phyloP scores from a whole-genome alignment of 2,797 vertebrate genomes.

The Nannoperca australis region DNA sequence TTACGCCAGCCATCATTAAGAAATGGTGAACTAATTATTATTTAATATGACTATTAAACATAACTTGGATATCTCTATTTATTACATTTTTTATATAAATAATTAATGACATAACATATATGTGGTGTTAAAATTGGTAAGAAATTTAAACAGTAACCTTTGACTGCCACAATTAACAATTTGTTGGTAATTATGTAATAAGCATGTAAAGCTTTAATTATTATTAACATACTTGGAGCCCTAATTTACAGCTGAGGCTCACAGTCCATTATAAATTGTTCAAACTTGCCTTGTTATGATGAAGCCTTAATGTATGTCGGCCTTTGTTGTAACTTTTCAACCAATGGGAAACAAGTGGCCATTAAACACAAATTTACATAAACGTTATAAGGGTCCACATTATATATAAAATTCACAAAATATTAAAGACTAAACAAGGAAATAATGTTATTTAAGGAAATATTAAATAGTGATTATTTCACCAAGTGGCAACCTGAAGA shows the following conservation, averaged over 20 bases:
- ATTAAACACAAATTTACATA: background rate
- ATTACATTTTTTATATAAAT: constrained; percentile 15
- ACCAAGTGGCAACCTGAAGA: constrained; percentile 32
- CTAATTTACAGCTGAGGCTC: background rate
- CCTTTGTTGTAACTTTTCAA: background rate
- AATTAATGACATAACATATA: background rate
- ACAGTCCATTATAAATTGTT: constrained; percentile 20
- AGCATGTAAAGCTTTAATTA: background rate
- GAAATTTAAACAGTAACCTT: background rate
- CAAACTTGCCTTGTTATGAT: background rate
- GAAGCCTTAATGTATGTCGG: background rate
- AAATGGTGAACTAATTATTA: constrained; percentile 69
- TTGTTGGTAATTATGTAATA: background rate
- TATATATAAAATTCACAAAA: background rate
- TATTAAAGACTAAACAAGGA: constrained; percentile 7
- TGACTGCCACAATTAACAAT: background rate
- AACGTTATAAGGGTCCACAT: background rate
- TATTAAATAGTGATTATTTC: constrained; percentile 64
- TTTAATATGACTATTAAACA: constrained; percentile 50
- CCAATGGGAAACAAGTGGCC: background rate
- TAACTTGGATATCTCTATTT: background rate
- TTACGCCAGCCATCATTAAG: constrained; percentile 33
- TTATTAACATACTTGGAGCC: background rate
- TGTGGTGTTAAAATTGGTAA: constrained; percentile 5
- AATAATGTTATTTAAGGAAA: constrained; percentile 22